Percentiles rank a stretch among this genome's conserved stretches.
Conservation (phyloP, 2,113 vertebrate species). For the Condylura cristata region DNA sequence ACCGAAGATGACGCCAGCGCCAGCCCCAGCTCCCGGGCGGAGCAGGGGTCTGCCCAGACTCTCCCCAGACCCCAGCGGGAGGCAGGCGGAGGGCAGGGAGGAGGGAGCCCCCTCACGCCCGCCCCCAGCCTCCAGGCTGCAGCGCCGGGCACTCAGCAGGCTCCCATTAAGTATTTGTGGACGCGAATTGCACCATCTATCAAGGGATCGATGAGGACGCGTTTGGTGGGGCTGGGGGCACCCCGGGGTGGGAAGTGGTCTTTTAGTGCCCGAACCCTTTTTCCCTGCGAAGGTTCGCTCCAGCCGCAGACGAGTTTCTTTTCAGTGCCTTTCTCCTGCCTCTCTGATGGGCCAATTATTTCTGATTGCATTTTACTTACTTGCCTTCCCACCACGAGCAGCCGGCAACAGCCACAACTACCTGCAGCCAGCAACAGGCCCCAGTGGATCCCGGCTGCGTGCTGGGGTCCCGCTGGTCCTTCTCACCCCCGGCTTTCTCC, state of each 20-base stretch:
- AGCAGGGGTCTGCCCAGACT: neutral
- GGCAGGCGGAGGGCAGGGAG: neutral
- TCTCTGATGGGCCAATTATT: slow-evolving; percentile 50
- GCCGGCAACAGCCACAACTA: neutral
- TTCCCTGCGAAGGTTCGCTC: neutral
- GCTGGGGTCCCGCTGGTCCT: rapidly evolving
- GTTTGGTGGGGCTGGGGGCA: neutral
- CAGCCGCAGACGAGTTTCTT: neutral
- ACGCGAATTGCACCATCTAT: neutral
- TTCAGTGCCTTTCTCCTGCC: neutral
- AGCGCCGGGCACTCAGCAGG: neutral
- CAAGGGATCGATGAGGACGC: neutral
- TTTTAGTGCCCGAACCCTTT: neutral
- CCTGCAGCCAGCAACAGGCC: neutral
- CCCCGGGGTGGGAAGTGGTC: neutral
- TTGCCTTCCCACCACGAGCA: neutral
- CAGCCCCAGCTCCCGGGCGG: rapidly evolving
- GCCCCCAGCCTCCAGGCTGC: neutral
- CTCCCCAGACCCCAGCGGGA: too few species aligned
- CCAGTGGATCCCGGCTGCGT: rapidly evolving
- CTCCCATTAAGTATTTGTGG: neutral
- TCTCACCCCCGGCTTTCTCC: neutral
- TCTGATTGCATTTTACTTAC: slow-evolving; percentile 19
- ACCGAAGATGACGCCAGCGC: neutral
- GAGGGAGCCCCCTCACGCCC: neutral